Conservation (phyloP, 2,888 invertebrate species). For the Abrostola tripartita region DNA sequence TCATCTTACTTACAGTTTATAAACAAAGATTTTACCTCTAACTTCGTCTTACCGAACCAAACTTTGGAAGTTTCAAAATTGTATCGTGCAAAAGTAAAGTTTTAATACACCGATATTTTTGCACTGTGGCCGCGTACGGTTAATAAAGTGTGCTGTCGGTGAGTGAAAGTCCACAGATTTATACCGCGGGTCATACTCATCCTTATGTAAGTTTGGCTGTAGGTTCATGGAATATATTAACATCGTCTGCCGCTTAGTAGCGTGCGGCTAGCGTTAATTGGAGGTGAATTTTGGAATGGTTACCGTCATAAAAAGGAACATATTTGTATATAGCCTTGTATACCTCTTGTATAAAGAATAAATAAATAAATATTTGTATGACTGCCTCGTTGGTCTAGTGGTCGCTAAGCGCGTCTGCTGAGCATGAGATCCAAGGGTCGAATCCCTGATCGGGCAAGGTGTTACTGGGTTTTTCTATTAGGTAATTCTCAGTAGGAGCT, state of each 20-base stretch:
- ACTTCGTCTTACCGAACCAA: slow-evolving; percentile 13
- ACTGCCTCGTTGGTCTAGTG: too few relatives aligned
- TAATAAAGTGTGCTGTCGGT: slow-evolving; percentile 70
- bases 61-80: slow-evolving; percentile 20
- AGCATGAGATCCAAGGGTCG: too few relatives aligned
- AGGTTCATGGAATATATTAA: slow-evolving; percentile 73
- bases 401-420: too few relatives aligned
- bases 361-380: too few relatives aligned
- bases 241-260: slow-evolving; percentile 55
- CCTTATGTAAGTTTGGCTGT: slow-evolving; percentile 65
- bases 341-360: too few relatives aligned
- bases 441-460: too few relatives aligned
- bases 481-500: too few relatives aligned
- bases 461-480: too few relatives aligned
- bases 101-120: slow-evolving; percentile 46
- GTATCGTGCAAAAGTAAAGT: slow-evolving; percentile 30
- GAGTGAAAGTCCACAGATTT: slow-evolving; percentile 74
- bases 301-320: not conserved
- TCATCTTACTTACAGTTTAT: not conserved
- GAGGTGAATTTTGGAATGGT: slow-evolving; percentile 8
- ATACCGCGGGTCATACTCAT: slow-evolving; percentile 64
- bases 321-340: too few relatives aligned
- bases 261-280: slow-evolving; percentile 32
- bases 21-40: not conserved
- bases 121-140: slow-evolving; percentile 58